A percentile compares a stretch with the other conserved stretches of the same genome.
phyloP scores from a whole-genome alignment of 2,113 vertebrate genomes.

The Columbina picui region DNA sequence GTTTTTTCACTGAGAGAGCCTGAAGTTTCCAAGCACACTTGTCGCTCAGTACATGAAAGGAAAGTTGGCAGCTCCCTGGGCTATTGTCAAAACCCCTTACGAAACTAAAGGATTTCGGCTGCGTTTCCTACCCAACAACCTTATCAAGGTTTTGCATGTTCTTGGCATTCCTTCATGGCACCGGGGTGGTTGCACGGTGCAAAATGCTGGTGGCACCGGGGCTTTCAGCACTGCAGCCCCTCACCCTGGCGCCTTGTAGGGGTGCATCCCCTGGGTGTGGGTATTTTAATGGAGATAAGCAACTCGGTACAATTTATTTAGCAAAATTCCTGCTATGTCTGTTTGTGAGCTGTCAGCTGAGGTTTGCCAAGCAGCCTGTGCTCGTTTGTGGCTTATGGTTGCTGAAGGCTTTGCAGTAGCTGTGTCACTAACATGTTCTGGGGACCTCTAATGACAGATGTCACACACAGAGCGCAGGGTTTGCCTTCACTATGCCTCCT shows the following conservation, averaged over 20 bases:
- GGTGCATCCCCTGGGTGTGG: accelerated
- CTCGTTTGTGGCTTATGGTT: neutral
- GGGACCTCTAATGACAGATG: no score
- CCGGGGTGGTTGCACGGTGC: accelerated
- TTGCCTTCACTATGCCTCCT: neutral
- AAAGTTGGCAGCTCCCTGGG: conserved; percentile 44
- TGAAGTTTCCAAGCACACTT: neutral
- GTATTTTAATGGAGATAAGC: neutral
- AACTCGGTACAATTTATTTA: neutral
- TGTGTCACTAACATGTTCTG: accelerated
- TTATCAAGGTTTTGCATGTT: conserved; percentile 17
- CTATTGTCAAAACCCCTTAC: conserved; percentile 28
- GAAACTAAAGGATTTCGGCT: neutral
- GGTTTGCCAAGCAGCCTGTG: accelerated
- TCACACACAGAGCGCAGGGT: accelerated
- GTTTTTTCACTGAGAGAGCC: neutral
- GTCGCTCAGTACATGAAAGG: neutral
- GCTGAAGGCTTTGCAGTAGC: neutral
- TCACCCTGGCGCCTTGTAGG: neutral
- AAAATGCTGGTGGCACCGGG: accelerated
- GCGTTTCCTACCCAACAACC: neutral
- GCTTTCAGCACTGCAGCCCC: neutral
- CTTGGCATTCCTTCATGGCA: neutral
- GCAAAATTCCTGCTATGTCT: neutral
- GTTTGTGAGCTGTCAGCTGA: accelerated